Conservation (phyloP, 2,797 vertebrate species). For the Parotocinclus haroldoi region DNA sequence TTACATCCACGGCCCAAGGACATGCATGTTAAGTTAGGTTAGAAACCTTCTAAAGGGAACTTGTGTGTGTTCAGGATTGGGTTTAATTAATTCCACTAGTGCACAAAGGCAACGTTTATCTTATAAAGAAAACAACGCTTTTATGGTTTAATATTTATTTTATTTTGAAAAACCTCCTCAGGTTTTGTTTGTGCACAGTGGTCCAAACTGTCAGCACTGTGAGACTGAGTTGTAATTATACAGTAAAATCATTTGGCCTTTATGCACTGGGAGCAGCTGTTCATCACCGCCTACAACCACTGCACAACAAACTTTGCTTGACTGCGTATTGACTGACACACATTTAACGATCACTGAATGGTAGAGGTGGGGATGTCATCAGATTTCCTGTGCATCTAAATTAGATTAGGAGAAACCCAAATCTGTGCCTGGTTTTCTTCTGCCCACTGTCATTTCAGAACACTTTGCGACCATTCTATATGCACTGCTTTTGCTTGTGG, state of each 20-base stretch:
- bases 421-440: neutral
- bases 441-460: too few relatives aligned
- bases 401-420: constrained; percentile 16
- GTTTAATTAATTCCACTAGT: too few relatives aligned
- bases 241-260: constrained; percentile 34
- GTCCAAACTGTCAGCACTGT: neutral
- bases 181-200: too few relatives aligned
- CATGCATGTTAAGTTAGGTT: too few relatives aligned
- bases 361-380: constrained; percentile 24
- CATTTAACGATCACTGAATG: constrained; percentile 31
- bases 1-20: too few relatives aligned
- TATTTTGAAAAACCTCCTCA: too few relatives aligned
- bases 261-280: constrained; percentile 34
- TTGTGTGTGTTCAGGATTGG: too few relatives aligned
- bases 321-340: constrained; percentile 45
- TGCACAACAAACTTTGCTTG: constrained; percentile 36
- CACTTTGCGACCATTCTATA: too few relatives aligned
- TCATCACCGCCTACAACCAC: constrained; percentile 13
- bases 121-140: too few relatives aligned
- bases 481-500: neutral
- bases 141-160: too few relatives aligned
- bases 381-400: constrained; percentile 32
- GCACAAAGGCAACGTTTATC: too few relatives aligned
- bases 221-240: neutral
- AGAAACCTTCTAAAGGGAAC: too few relatives aligned